Base-by-base conservation (phyloP, 2,888 invertebrate genomes). In the Pristionchus arcanus region DNA sequence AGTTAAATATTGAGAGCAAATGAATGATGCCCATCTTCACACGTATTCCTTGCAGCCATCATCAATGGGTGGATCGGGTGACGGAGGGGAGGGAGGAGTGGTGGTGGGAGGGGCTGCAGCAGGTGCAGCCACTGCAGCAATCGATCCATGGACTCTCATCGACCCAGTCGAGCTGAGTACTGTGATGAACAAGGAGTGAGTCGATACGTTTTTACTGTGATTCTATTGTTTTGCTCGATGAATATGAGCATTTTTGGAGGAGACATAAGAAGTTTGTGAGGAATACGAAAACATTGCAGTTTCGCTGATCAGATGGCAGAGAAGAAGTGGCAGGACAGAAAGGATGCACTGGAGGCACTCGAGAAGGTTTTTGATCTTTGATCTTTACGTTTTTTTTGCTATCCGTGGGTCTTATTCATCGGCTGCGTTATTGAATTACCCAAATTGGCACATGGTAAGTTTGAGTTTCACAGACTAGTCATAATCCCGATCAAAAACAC, bases 251-350 rank as follows among this genome's bases (percentile, higher is more conserved):
- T 66, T 2, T 21, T n/a, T n/a, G n/a, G n/a, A n/a, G n/a, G n/a
- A n/a, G n/a, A n/a, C n/a, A n/a, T n/a, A n/a, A n/a, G n/a, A n/a
- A n/a, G n/a, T n/a, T n/a, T n/a, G n/a, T n/a, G n/a, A n/a, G 34
- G 31, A 15, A 15, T 28, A 25, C 7, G 4, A 66, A 66, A 25
- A 25, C 25, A 1, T 77, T 98, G 98, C 96, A 98, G 98, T 95
- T 98, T 98, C 95, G 98, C 97, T 95, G 98, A 98, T 5, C 97
- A 98, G 95, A 95, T 97, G 4, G 98, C 98, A 94, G 97, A 97
- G 0, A 98, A 98, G 95, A 99, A 99, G 95, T 99, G 99, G 99
- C 97, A 98, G 95, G 98, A 98, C 90, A 96, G 99, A 55, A 98
- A 98, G 95, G 98, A 98, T 98, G 95, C 98, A 98, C 95, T 99